Conservation (phyloP, 2,797 vertebrate species). For the Bovichtus diacanthus region DNA sequence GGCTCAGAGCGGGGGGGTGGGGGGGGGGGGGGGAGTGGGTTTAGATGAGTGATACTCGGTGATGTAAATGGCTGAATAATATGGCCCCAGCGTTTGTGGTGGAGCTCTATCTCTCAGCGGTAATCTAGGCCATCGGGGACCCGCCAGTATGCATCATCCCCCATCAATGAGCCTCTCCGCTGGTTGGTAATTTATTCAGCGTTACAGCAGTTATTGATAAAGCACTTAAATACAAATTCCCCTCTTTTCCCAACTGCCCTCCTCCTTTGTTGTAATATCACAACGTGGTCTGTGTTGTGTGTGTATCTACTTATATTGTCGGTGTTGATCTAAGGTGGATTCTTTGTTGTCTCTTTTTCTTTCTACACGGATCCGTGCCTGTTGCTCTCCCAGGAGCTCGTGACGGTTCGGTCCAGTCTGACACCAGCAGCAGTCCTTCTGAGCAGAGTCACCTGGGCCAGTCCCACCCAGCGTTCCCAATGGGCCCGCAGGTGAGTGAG, state of each 20-base stretch:
- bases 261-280: conserved; percentile 80
- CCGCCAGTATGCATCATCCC: conserved; percentile 78
- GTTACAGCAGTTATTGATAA: conserved; percentile 90
- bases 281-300: conserved; percentile 59
- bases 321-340: conserved; percentile 44
- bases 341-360: conserved; percentile 45
- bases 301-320: conserved; percentile 61
- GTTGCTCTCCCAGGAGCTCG: conserved; percentile 86
- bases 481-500: conserved; percentile 94
- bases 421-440: conserved; percentile 89
- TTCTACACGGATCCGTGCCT: conserved; percentile 34
- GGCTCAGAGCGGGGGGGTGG: conserved; percentile 62
- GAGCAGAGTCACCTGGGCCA: conserved; percentile 92
- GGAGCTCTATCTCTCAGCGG: conserved; percentile 80
- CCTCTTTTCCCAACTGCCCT: conserved; percentile 71
- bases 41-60: conserved; percentile 82
- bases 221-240: conserved; percentile 86
- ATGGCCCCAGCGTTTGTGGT: conserved; percentile 79
- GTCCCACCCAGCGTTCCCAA: conserved; percentile 90
- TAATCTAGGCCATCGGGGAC: conserved; percentile 85
- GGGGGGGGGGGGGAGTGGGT: conserved; percentile 38
- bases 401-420: conserved; percentile 90
- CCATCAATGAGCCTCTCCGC: conserved; percentile 81
- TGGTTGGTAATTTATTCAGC: conserved; percentile 89
- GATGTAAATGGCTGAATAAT: conserved; percentile 88